These are phyloP conservation scores for Bryconaethiops microstoma DNA, from an alignment of 2,797 vertebrate genomes.

Conservation along the genomic window DNA sequence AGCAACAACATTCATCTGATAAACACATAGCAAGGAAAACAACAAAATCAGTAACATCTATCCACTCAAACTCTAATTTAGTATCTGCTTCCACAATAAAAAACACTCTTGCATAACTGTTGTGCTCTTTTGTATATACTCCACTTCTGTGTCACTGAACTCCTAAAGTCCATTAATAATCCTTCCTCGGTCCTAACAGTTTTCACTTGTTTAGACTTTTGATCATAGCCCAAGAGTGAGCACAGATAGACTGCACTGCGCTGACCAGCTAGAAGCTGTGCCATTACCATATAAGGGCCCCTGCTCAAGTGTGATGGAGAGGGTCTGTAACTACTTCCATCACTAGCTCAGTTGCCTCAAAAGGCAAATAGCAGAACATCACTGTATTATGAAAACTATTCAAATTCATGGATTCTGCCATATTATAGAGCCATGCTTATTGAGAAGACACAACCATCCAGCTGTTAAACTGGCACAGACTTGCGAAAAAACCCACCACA, in stretches of 20 bases:
- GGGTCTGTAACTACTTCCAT: conserved; percentile 22
- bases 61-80: conserved; percentile 2
- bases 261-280: conserved; percentile 63
- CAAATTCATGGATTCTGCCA: neutral
- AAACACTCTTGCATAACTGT: conserved; percentile 20
- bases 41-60: neutral
- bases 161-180: conserved; percentile 30
- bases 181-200: conserved; percentile 26
- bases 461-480: neutral
- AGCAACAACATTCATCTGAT: neutral
- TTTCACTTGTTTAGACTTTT: conserved; percentile 55
- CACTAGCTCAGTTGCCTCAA: conserved; percentile 16
- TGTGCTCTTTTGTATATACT: conserved; percentile 29
- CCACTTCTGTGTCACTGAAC: conserved; percentile 14
- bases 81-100: neutral
- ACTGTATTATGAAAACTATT: neutral
- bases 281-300: conserved; percentile 84
- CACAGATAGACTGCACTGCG: conserved; percentile 67
- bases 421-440: neutral
- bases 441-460: neutral
- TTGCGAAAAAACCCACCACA: neutral
- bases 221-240: conserved; percentile 66
- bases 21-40: neutral
- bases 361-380: neutral
- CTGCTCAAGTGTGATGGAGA: conserved; percentile 63